Evolutionary conservation across 2,113 vertebrate species (phyloP).

Genomic region (Aptenodytes patagonicus): DNA sequence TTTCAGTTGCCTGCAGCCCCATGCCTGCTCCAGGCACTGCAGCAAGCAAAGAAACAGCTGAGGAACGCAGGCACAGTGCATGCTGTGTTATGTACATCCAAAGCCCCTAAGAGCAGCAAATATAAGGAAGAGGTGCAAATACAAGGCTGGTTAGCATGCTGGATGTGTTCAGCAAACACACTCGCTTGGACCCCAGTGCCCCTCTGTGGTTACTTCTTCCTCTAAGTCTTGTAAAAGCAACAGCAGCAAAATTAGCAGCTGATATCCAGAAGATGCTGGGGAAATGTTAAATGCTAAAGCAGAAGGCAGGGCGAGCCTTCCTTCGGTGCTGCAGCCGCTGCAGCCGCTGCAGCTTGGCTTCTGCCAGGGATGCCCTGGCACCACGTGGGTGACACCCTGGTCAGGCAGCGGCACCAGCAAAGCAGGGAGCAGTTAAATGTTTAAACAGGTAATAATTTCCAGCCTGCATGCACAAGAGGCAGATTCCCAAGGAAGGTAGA

Average conservation of each 20-base stretch:
- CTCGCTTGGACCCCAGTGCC: rapidly evolving
- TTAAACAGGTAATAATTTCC: not conserved
- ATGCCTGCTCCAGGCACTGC: not conserved
- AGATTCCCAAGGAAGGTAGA: not conserved
- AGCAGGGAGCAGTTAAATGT: rapidly evolving
- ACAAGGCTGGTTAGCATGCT: no score
- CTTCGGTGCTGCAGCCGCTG: rapidly evolving
- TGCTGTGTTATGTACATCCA: rapidly evolving
- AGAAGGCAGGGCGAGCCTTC: not conserved
- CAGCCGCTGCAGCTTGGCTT: not conserved
- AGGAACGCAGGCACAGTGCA: not conserved
- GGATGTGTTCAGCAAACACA: not conserved
- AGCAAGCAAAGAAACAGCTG: not conserved
- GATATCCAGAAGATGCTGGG: not conserved
- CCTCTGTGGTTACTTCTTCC: not conserved
- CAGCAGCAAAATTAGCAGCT: not conserved
- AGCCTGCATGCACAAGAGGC: not conserved
- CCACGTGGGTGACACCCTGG: rapidly evolving
- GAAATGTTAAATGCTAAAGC: not conserved
- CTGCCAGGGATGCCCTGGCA: not conserved
- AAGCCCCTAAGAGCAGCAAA: not conserved
- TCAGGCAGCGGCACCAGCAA: not conserved
- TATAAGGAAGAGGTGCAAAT: not conserved
- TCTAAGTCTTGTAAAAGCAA: not conserved
- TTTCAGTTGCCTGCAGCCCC: not conserved